These are phyloP conservation scores for Papilio elwesi DNA, from an alignment of 2,888 invertebrate species.

Conservation along the genomic window DNA sequence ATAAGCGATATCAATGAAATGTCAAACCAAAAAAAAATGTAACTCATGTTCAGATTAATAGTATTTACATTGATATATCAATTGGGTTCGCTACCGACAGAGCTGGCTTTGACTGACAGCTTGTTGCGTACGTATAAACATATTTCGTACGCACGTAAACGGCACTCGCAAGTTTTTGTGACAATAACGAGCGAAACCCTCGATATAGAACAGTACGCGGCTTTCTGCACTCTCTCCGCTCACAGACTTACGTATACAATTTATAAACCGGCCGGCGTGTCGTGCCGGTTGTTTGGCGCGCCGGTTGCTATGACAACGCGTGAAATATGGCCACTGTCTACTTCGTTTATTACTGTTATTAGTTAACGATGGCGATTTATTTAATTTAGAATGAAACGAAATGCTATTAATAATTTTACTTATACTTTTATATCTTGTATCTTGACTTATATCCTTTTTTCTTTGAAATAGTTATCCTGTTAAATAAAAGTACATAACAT, in stretches of 20 bases:
- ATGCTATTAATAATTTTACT: constrained; percentile 49
- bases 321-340: constrained; percentile 77
- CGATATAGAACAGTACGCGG: constrained; percentile 40
- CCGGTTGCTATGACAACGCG: constrained; percentile 71
- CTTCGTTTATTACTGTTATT: constrained; percentile 73
- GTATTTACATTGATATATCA: constrained; percentile 34
- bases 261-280: constrained; percentile 43
- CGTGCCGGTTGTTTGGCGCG: constrained; percentile 70
- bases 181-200: constrained; percentile 40
- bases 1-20: constrained; percentile 8
- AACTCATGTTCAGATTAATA: constrained; percentile 10
- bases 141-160: constrained; percentile 34
- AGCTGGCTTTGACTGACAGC: constrained; percentile 28
- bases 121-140: constrained; percentile 17
- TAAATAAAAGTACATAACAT: too few relatives aligned
- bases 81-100: constrained; percentile 19
- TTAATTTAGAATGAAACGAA: constrained; percentile 53
- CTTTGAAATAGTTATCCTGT: neutral
- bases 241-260: constrained; percentile 42
- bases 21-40: constrained; percentile 5
- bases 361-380: constrained; percentile 75
- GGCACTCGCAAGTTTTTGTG: constrained; percentile 41
- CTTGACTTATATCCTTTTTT: neutral
- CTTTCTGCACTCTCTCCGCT: constrained; percentile 45
- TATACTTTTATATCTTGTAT: constrained; percentile 6